Percentiles rank a stretch among this genome's conserved stretches.
phyloP scores from a whole-genome alignment of 2,888 invertebrate species.

The Fabriciana adippe region DNA sequence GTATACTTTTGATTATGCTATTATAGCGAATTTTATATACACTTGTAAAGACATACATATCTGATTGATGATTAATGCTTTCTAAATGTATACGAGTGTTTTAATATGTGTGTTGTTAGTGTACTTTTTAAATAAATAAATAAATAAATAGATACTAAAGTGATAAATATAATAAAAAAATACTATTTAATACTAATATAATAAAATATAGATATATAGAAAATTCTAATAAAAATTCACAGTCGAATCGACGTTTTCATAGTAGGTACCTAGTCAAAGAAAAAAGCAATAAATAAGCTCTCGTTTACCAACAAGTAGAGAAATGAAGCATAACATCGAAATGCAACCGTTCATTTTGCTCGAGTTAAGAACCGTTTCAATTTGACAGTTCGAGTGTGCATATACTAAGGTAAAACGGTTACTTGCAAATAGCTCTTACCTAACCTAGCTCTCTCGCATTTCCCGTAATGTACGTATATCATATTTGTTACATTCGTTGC shows the following conservation, averaged over 20 bases:
- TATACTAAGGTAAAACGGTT: constrained; percentile 55
- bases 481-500: constrained; percentile 54
- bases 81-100: no score
- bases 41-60: no score
- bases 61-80: no score
- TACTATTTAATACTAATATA: no score
- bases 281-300: constrained; percentile 20
- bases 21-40: no score
- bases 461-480: constrained; percentile 52
- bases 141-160: no score
- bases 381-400: constrained; percentile 68
- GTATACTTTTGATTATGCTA: no score
- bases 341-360: constrained; percentile 61
- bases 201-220: no score
- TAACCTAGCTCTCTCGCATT: constrained; percentile 56
- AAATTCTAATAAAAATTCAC: no score
- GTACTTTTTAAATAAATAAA: no score
- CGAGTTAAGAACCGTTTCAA: constrained; percentile 65
- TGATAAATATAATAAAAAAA: no score
- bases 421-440: constrained; percentile 74
- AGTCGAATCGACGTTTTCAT: background rate
- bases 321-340: constrained; percentile 55
- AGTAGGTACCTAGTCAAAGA: background rate
- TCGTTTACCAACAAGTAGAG: constrained; percentile 42
- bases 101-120: no score